These are phyloP conservation scores for Nanorana parkeri DNA, from an alignment of 2,113 vertebrate species.

Conservation along the genomic window DNA sequence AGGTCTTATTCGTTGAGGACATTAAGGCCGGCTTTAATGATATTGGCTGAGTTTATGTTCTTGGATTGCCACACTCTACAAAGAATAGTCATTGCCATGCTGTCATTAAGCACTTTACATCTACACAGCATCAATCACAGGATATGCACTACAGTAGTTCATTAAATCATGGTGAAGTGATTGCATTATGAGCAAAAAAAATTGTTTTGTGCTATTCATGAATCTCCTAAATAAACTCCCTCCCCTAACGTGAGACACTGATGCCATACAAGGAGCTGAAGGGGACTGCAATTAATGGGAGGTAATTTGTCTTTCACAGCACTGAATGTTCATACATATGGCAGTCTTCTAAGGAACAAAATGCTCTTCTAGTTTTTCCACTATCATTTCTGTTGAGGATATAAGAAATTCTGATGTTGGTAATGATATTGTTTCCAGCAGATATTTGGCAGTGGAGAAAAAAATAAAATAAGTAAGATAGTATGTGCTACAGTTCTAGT, in stretches of 20 bases:
- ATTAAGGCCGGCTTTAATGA: too few species aligned
- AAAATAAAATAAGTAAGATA: too few species aligned
- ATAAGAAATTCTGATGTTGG: background rate
- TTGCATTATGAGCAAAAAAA: background rate
- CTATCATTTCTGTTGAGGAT: background rate
- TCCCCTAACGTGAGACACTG: background rate
- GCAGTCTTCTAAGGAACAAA: constrained; percentile 4
- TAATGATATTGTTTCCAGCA: background rate
- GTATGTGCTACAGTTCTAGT: too few species aligned
- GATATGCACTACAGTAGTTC: background rate
- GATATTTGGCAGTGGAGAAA: too few species aligned
- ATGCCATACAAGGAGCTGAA: constrained; percentile 17
- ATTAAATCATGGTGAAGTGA: constrained; percentile 11
- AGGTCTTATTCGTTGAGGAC: too few species aligned
- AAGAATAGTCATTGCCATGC: background rate
- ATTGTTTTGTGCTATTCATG: constrained; percentile 1
- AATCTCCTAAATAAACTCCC: constrained; percentile 19
- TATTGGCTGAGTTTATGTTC: too few species aligned
- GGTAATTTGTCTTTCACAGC: constrained; percentile 33
- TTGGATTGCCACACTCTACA: too few species aligned
- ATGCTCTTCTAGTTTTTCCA: background rate
- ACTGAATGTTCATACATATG: constrained; percentile 11
- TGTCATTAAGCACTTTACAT: background rate
- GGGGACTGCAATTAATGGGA: constrained; percentile 18
- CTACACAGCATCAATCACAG: constrained; percentile 6